Conservation (phyloP, 2,113 vertebrate genomes). For the Tyrannus savana region DNA sequence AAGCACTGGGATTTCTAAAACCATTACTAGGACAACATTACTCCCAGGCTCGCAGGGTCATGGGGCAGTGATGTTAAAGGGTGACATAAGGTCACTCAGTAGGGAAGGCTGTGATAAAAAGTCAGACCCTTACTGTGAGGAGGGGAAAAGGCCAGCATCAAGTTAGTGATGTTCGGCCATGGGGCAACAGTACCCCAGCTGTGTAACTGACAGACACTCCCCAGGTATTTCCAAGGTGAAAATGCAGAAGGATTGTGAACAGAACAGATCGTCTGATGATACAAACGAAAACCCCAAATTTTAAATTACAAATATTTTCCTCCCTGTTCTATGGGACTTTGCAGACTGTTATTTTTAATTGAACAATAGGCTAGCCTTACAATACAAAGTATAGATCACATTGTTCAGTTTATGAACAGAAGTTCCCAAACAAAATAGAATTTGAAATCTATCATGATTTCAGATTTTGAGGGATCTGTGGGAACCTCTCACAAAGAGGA, state of each 20-base stretch:
- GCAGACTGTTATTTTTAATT: background rate
- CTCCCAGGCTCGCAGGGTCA: background rate
- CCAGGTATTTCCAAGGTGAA: background rate
- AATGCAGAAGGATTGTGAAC: background rate
- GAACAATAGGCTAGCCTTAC: background rate
- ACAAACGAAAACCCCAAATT: background rate
- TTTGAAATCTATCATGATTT: background rate
- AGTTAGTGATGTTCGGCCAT: rapidly evolving
- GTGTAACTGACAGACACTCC: rapidly evolving
- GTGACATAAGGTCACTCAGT: background rate
- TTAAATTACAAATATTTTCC: background rate
- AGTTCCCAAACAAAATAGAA: background rate
- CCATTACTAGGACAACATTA: background rate
- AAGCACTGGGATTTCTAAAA: background rate
- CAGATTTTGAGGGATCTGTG: background rate
- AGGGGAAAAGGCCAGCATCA: background rate
- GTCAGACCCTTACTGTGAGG: background rate
- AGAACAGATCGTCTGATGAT: background rate
- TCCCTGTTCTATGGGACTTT: background rate
- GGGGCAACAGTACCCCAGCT: background rate
- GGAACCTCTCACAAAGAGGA: background rate
- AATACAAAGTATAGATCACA: background rate
- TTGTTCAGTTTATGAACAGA: background rate
- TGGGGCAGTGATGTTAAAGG: background rate
- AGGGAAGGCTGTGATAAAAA: background rate